Evolutionary conservation across 35 echinoderm and acorn worm genomes (phyloP), one percentile per base, ranked within the genome.

Genomic region (Acanthaster planci): DNA sequence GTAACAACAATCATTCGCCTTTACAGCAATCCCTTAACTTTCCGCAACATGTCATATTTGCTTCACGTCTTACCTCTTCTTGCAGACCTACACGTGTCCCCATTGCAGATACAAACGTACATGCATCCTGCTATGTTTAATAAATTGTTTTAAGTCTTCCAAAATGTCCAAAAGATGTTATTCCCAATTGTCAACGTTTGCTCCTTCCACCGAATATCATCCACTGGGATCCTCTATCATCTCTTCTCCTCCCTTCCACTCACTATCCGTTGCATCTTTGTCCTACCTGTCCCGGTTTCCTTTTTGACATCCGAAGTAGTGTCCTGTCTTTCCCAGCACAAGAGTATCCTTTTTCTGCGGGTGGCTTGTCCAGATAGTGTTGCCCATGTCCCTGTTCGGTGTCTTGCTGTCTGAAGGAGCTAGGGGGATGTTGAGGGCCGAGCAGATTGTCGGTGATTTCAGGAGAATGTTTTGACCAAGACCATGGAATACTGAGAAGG

Each of bases 381-480:
- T 76, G 40, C 38, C 90, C 87, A 97, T 92, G 67, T 97, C 90
- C 50, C 38, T 39, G 27, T 89, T 86, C 19, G 90, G 94, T 16
- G 90, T 90, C 23, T 76, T 52, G 21, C 64, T 82, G 54, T 92
- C 90, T 6, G 80, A 52, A 9, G 77, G 38, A 10, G 82, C 76
- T 18, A 77, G 55, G 9, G 80, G 47, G 9, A 92, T 90, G 18
- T 79, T 39, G 8, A 92, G 55, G 44, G 37, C 53, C 0, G 60
- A 84, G 34, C 90, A 79, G 38, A 87, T 82, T 18, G 76, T 77
- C 0, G 94, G 94, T 26, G 83, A 54, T 78, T 92, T 97, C 4
- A 97, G 87, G 4, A 84, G 40, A 31, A 97, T 32, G 60, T 97
- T 97, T 87, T 97, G 94, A 44, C 67, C 82, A 5, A 92, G 57